These are phyloP conservation scores for Neocrepidodera transversa DNA, from an alignment of 2,888 invertebrate genomes.

Conservation along the genomic window DNA sequence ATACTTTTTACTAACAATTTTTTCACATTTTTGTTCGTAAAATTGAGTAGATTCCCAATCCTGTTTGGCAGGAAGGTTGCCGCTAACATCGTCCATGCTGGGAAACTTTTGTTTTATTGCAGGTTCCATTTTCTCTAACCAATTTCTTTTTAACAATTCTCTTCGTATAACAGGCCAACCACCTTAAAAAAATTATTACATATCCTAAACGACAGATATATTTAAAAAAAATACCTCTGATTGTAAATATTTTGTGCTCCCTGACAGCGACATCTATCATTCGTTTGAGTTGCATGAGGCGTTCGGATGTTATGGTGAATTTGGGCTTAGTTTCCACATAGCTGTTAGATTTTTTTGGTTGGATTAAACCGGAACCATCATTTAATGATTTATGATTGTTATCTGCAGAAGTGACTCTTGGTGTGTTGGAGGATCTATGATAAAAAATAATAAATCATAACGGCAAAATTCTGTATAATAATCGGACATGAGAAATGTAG, in stretches of 20 bases:
- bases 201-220: no score
- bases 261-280: conserved; percentile 71
- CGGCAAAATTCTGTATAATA: no score
- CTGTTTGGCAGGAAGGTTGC: conserved; percentile 57
- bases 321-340: conserved; percentile 51
- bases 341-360: conserved; percentile 43
- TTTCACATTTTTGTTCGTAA: conserved; percentile 71
- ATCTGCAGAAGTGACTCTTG: conserved; percentile 18
- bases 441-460: not conserved
- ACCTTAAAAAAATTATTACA: no score
- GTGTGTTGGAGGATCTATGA: not conserved
- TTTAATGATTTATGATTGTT: conserved; percentile 10
- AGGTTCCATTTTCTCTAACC: conserved; percentile 73
- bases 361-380: conserved; percentile 4
- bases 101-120: conserved; percentile 37
- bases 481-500: no score
- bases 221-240: conserved; percentile 57
- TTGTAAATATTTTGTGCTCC: conserved; percentile 72
- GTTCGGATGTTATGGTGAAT: conserved; percentile 69
- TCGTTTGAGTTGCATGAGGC: conserved; percentile 70
- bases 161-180: conserved; percentile 75
- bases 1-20: conserved; percentile 58
- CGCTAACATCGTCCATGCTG: conserved; percentile 54
- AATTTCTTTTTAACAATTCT: conserved; percentile 74
- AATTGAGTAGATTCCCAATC: conserved; percentile 57